Evolutionary conservation across 2,797 vertebrate species (phyloP).

Genomic region (Lycodopsis pacificus): DNA sequence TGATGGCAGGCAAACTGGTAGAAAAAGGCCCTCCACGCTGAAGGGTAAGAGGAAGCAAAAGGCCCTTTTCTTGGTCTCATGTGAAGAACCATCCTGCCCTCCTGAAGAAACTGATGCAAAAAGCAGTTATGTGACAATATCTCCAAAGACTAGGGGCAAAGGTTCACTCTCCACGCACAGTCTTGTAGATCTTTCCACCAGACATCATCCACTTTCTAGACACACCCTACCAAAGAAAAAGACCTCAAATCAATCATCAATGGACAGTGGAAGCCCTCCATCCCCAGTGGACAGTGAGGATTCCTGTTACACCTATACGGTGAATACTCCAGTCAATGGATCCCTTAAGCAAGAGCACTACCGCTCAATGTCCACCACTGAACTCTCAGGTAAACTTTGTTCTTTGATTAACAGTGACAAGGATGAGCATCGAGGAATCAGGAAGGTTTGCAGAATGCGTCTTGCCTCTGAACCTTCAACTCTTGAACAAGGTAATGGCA

Average conservation of each 20-base stretch:
- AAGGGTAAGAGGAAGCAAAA: slow-evolving; percentile 74
- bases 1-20: slow-evolving; percentile 54
- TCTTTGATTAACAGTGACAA: slow-evolving; percentile 58
- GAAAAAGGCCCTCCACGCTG: slow-evolving; percentile 46
- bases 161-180: slow-evolving; percentile 62
- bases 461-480: slow-evolving; percentile 62
- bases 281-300: slow-evolving; percentile 84
- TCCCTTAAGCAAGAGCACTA: slow-evolving; percentile 63
- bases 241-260: slow-evolving; percentile 58
- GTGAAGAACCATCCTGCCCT: slow-evolving; percentile 75
- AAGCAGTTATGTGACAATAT: slow-evolving; percentile 14
- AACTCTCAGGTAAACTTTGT: slow-evolving; percentile 71
- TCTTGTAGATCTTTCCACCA: slow-evolving; percentile 64
- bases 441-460: slow-evolving; percentile 70
- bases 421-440: slow-evolving; percentile 54
- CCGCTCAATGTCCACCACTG: slow-evolving; percentile 73
- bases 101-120: slow-evolving; percentile 62
- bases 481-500: slow-evolving; percentile 43
- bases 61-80: slow-evolving; percentile 71
- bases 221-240: slow-evolving; percentile 66
- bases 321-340: slow-evolving; percentile 66
- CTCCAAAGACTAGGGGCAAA: slow-evolving; percentile 56
- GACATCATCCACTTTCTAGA: slow-evolving; percentile 52
- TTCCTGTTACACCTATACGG: slow-evolving; percentile 79
- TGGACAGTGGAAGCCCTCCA: slow-evolving; percentile 72